Conservation (phyloP, 2,113 vertebrate species). For the Felis chaus region DNA sequence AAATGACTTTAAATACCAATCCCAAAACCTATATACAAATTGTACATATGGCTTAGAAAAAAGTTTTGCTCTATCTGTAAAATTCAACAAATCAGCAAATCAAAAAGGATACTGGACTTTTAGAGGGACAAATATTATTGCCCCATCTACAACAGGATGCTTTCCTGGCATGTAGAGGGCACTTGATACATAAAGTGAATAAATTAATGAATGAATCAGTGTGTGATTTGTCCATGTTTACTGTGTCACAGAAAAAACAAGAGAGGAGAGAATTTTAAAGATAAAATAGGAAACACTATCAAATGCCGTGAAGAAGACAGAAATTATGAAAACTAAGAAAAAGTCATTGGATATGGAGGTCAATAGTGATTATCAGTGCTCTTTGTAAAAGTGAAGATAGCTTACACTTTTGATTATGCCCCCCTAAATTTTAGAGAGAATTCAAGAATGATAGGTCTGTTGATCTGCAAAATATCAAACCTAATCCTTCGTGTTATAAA, state of each 20-base stretch:
- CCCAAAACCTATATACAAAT: not conserved
- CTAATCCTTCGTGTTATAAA: not conserved
- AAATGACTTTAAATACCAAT: slow-evolving; percentile 27
- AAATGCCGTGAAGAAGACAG: not conserved
- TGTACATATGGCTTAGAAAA: not conserved
- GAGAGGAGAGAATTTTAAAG: not conserved
- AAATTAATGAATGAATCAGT: not conserved
- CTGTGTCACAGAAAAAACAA: not conserved
- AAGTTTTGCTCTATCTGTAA: not conserved
- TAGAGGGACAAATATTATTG: not conserved
- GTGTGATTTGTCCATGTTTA: not conserved
- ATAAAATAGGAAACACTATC: not conserved
- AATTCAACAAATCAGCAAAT: not conserved
- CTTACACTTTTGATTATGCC: not conserved
- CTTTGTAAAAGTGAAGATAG: not conserved
- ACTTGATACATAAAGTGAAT: not conserved
- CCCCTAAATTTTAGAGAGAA: not conserved
- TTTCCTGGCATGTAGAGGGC: not conserved
- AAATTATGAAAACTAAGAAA: not conserved
- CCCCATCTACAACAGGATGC: not conserved
- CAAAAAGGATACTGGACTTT: not conserved
- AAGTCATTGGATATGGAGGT: not conserved
- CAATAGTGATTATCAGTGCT: not conserved
- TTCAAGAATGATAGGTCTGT: not conserved
- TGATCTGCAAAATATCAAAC: not conserved